Base-by-base conservation (phyloP, 2,888 invertebrate genomes). In the Platycheirus albimanus region DNA sequence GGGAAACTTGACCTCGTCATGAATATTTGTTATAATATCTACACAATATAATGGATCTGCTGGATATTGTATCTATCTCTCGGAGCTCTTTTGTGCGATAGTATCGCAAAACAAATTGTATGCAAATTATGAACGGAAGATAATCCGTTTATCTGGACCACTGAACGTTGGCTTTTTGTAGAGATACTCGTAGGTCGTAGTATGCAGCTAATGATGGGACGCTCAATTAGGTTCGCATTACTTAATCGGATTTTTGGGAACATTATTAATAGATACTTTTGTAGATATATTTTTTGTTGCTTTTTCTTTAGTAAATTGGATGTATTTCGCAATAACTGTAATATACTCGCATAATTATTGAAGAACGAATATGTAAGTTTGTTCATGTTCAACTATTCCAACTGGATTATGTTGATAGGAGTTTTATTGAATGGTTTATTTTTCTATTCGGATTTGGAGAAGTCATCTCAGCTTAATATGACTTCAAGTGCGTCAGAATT, bases 91-190 rank as follows among this genome's bases (percentile, higher is more conserved):
- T 41, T 47, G 61, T 47, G 13, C 43, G 80, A 64, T 61, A 49
- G 36, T 72, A 72, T 72, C 71, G 78, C 49, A 70, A 75, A 58
- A 41, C 58, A 75, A 84, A 79, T 84, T 79, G 38, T 84, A 84
- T 84, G 84, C 84, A 79, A 84, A 84, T 84, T 84, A 79, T 79
- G 58, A 79, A 66, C 64, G 58, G 38, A 74, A 45, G 74, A 84
- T 84, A 84, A 84, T 84, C 84, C 70, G 64, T 75, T 84, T 84
- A 84, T 84, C 74, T 79, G 72, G 83, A 81, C 77, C 71, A 72
- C 13, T 81, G 81, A 81, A 67, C 70, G 80, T 76, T 61, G 30
- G 72, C 8, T n/a, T 77, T 71, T 64, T 58, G 43, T 58, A 66
- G 8, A 30, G 52, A 63, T 63, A 74, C 51, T 4, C 3, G 6